Conservation (phyloP, 2,797 vertebrate genomes). For the Gambusia yucatana region DNA sequence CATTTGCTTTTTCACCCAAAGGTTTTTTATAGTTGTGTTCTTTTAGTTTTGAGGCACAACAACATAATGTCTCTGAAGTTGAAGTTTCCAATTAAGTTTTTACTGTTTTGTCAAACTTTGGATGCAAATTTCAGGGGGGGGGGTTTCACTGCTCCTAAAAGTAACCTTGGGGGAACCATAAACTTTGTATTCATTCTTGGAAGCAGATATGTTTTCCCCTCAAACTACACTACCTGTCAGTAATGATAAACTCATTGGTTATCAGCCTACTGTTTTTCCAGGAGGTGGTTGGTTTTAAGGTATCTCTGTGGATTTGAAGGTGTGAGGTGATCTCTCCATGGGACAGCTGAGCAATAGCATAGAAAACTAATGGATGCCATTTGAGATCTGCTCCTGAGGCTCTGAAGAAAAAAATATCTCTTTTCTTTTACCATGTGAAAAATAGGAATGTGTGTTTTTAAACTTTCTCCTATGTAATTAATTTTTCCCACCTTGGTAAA, state of each 20-base stretch:
- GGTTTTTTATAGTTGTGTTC: background rate
- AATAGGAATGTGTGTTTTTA: slow-evolving; percentile 34
- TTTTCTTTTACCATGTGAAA: slow-evolving; percentile 45
- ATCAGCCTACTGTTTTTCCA: slow-evolving; percentile 4
- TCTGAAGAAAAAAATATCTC: slow-evolving; percentile 40
- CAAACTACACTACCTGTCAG: background rate
- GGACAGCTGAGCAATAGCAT: slow-evolving; percentile 42
- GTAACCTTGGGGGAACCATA: slow-evolving; percentile 5
- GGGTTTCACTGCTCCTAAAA: background rate
- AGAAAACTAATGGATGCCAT: slow-evolving; percentile 65
- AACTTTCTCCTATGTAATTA: slow-evolving; percentile 21
- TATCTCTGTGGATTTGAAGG: slow-evolving; percentile 46
- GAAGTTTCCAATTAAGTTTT: background rate
- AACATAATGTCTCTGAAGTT: background rate
- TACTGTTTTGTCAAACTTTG: background rate
- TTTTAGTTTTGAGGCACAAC: background rate
- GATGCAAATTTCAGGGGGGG: background rate
- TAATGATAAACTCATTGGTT: slow-evolving; percentile 4
- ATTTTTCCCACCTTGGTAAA: slow-evolving; percentile 20
- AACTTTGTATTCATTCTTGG: slow-evolving; percentile 2
- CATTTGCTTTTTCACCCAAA: background rate
- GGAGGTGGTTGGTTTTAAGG: slow-evolving; percentile 27
- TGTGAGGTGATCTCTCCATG: slow-evolving; percentile 49
- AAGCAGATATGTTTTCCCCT: slow-evolving; percentile 3
- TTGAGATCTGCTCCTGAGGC: slow-evolving; percentile 59